Percentiles rank a stretch among this genome's conserved stretches.
These are phyloP conservation scores for Rhabdornis inornatus DNA, from an alignment of 2,113 vertebrate species.

Conservation along the genomic window DNA sequence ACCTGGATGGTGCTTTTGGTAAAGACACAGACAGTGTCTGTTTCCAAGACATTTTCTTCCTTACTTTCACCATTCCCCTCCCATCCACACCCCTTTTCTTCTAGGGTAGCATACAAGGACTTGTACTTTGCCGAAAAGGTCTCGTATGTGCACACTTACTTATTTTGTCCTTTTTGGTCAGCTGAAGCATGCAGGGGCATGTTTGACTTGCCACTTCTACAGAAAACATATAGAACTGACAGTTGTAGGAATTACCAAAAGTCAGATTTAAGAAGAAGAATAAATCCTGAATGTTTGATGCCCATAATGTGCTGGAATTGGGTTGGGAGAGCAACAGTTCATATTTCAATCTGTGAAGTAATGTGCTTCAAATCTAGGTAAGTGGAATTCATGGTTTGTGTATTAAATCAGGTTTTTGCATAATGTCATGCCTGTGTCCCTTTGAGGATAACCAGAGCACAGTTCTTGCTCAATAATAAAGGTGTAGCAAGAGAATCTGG, in stretches of 20 bases:
- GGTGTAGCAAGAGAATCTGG: not conserved
- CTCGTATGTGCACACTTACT: not conserved
- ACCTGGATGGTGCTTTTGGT: not conserved
- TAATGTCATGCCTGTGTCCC: not conserved
- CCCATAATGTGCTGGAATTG: not conserved
- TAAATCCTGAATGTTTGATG: not conserved
- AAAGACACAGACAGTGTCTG: accelerated
- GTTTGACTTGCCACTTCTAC: not conserved
- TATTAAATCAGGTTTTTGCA: not conserved
- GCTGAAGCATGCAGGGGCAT: not conserved
- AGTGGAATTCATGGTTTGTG: not conserved
- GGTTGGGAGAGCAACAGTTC: not conserved
- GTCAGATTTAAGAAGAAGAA: not conserved
- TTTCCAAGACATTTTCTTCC: not conserved
- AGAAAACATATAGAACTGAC: not conserved
- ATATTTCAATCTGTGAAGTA: not conserved
- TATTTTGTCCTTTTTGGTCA: not conserved
- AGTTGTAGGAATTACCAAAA: not conserved
- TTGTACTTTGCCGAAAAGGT: not conserved
- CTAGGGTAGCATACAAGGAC: not conserved
- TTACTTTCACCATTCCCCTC: not conserved
- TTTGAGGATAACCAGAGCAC: not conserved
- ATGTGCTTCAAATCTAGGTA: not conserved
- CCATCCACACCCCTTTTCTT: not conserved
- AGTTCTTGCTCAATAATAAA: not conserved